Evolutionary conservation across 2,888 invertebrate genomes (phyloP), one percentile per base, ranked within the genome.

Genomic region (Euphydryas editha): DNA sequence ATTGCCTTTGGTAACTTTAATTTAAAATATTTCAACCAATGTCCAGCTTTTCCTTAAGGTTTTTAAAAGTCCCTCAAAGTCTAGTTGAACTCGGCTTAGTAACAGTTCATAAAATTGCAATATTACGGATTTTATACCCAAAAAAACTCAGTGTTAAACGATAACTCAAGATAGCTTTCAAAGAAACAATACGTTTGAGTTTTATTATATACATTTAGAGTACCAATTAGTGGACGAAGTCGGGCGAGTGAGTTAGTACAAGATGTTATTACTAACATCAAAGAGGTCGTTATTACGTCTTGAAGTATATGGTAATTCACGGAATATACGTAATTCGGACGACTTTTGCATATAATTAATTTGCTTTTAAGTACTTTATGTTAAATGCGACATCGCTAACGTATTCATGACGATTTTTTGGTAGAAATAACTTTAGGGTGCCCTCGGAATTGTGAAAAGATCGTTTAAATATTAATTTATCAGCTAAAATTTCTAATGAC

Each of bases 351-450:
- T 36, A 17, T 36, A 36, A 54, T 54, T 54, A 54, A 54, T 54
- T 17, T 54, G 30, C 54, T 54, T 54, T 54, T 30, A 54, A 54
- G 54, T 17, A 15, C 36, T 36, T 36, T 3, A 36, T 17, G 17
- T 10, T 36, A 17, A 36, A 36, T 54, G 54, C 54, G 51, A 64
- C 49, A 44, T 64, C 64, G 44, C 59, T 64, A 59, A 42, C 59
- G 64, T 51, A 42, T 51, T 51, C 58, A 51, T 59, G 51, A 17
- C 13, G 51, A 62, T 62, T 24, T 49, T 62, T 62, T 36, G 36
- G 30, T 17, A 10, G 36, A 36, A 36, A 54, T 54, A 54, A 13
- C 30, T 36, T 17, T 36, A 51, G 30, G 6, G n/a, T 8, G 15
- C 13, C 10, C 39, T 39, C 13, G 36, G 8, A 36, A 36, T 7